A percentile compares a stretch with the other conserved stretches of the same genome.
Evolutionary conservation across 2,888 invertebrate species (phyloP).

Genomic region (Spisula solida): DNA sequence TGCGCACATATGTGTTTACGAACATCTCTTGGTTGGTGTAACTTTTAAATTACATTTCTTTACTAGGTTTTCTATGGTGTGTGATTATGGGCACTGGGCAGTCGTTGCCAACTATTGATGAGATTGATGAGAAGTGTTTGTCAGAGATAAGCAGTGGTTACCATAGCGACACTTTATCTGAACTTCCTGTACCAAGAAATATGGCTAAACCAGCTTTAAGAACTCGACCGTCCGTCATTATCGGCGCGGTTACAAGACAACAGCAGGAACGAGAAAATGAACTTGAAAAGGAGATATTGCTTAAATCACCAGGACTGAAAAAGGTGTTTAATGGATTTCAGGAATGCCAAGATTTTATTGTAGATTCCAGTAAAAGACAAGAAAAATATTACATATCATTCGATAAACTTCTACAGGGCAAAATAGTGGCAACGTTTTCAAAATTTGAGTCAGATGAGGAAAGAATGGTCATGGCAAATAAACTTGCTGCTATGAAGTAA

Average conservation of each 20-base stretch:
- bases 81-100: conserved; percentile 4
- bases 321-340: conserved; percentile 57
- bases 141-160: conserved; percentile 23
- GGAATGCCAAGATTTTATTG: conserved; percentile 34
- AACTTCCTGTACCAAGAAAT: not conserved
- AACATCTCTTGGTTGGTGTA: too few relatives aligned
- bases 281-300: conserved; percentile 46
- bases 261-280: conserved; percentile 39
- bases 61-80: not conserved
- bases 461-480: conserved; percentile 72
- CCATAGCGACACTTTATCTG: conserved; percentile 9
- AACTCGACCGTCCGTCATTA: conserved; percentile 45
- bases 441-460: conserved; percentile 58
- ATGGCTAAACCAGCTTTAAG: conserved; percentile 24
- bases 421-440: conserved; percentile 46
- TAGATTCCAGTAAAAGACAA: conserved; percentile 35
- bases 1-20: too few relatives aligned
- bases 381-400: conserved; percentile 43
- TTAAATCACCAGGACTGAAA: conserved; percentile 38
- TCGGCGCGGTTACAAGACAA: conserved; percentile 36
- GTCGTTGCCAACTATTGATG: not conserved
- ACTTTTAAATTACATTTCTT: too few relatives aligned
- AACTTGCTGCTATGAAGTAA: conserved; percentile 68
- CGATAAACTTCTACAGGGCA: conserved; percentile 54
- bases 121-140: not conserved